Percentiles rank a stretch among this genome's conserved stretches.
Conservation (phyloP, 2,113 vertebrate genomes). For the Coregonus clupeaformis region DNA sequence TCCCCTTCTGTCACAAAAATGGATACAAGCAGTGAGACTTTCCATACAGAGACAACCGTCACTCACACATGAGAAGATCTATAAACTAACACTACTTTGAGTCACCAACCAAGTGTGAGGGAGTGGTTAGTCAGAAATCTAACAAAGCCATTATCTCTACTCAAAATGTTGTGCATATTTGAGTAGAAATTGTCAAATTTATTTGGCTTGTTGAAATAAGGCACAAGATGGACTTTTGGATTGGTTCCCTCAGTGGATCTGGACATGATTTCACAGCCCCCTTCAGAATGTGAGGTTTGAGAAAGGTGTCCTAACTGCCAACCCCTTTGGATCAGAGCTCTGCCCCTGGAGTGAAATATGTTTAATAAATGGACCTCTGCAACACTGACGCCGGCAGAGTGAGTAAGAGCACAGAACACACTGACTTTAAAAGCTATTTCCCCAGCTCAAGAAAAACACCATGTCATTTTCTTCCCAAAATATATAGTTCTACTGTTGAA, state of each 20-base stretch:
- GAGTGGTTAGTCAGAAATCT: background rate
- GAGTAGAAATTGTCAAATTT: no score
- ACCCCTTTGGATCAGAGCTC: constrained; percentile 5
- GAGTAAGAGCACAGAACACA: constrained; percentile 29
- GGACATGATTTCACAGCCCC: background rate
- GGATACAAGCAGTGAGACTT: background rate
- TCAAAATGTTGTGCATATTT: no score
- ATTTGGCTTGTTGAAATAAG: no score
- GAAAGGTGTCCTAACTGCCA: constrained; percentile 21
- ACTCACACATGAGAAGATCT: background rate
- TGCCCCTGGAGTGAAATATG: constrained; percentile 6
- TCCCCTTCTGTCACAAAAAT: constrained; percentile 66
- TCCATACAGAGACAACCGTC: background rate
- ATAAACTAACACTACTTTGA: constrained; percentile 11
- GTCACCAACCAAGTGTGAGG: background rate
- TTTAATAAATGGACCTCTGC: constrained; percentile 63
- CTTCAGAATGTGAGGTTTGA: constrained; percentile 10
- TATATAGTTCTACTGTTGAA: constrained; percentile 28
- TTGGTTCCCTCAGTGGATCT: background rate
- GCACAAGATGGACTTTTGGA: constrained; percentile 49
- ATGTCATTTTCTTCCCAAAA: constrained; percentile 58
- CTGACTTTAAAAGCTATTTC: constrained; percentile 62
- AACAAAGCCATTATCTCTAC: constrained; percentile 1
- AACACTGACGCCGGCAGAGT: constrained; percentile 37
- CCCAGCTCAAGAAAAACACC: constrained; percentile 58